A percentile compares a stretch with the other conserved stretches of the same genome.
Conservation (phyloP, 2,113 vertebrate species). For the Calonectris borealis region DNA sequence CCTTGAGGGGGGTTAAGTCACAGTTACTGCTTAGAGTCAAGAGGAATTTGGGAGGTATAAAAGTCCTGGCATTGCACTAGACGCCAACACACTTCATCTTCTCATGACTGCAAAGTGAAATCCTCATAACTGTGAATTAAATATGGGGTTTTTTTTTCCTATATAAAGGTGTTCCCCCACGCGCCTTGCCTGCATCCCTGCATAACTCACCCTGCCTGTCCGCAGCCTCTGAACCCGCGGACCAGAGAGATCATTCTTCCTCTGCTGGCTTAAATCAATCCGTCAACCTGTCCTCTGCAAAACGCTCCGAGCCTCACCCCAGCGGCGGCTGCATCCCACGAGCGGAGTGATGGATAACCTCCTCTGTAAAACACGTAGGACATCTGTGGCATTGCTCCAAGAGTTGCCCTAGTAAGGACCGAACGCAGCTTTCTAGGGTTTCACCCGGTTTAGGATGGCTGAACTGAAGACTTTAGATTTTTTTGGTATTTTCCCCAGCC, state of each 20-base stretch:
- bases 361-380: not conserved
- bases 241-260: not conserved
- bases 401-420: not conserved
- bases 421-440: not conserved
- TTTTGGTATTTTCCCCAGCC: not conserved
- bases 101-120: not conserved
- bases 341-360: not conserved
- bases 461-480: not conserved
- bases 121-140: not conserved
- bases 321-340: rapidly evolving
- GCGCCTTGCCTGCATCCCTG: not conserved
- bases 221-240: rapidly evolving
- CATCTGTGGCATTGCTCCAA: not conserved
- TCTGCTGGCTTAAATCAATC: not conserved
- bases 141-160: rapidly evolving
- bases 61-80: not conserved
- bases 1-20: not conserved
- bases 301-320: not conserved
- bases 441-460: not conserved
- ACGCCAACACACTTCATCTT: not conserved
- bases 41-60: not conserved
- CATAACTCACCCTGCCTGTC: not conserved
- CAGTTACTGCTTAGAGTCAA: not conserved
- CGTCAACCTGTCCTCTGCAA: not conserved
- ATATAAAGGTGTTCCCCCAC: not conserved